Percentiles rank a stretch among this genome's conserved stretches.
phyloP scores from a whole-genome alignment of 2,113 vertebrate species.

The Syngnathus typhle region DNA sequence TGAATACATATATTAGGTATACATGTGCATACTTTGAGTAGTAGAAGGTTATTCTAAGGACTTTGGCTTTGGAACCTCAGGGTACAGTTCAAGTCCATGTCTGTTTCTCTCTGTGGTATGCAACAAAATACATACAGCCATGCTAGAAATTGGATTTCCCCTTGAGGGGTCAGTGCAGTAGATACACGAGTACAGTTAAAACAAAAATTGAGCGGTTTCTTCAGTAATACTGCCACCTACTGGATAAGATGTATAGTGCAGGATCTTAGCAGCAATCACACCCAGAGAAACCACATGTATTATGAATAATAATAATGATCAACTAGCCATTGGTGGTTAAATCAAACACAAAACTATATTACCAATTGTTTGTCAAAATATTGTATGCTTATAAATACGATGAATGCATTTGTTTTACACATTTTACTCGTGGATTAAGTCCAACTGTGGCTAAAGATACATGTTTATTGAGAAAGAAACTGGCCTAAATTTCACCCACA shows the following conservation, averaged over 20 bases:
- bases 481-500: too few species aligned
- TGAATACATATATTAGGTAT: neutral
- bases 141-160: neutral
- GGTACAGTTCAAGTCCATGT: neutral
- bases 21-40: neutral
- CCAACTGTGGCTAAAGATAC: too few species aligned
- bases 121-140: neutral
- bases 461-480: too few species aligned
- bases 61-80: neutral
- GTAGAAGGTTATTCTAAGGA: too few species aligned
- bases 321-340: too few species aligned
- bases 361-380: too few species aligned
- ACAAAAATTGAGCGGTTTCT: neutral
- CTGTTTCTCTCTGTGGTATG: neutral
- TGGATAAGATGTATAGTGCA: conserved; percentile 6
- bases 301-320: too few species aligned
- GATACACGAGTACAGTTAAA: neutral
- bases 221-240: conserved; percentile 23
- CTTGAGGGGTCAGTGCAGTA: neutral
- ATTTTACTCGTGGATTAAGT: too few species aligned
- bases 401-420: too few species aligned
- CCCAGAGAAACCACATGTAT: neutral
- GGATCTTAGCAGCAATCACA: neutral
- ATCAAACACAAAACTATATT: too few species aligned
- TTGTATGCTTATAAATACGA: too few species aligned